Evolutionary conservation across 2,113 vertebrate species (phyloP).

Genomic region (Aspidoscelis tigris): DNA sequence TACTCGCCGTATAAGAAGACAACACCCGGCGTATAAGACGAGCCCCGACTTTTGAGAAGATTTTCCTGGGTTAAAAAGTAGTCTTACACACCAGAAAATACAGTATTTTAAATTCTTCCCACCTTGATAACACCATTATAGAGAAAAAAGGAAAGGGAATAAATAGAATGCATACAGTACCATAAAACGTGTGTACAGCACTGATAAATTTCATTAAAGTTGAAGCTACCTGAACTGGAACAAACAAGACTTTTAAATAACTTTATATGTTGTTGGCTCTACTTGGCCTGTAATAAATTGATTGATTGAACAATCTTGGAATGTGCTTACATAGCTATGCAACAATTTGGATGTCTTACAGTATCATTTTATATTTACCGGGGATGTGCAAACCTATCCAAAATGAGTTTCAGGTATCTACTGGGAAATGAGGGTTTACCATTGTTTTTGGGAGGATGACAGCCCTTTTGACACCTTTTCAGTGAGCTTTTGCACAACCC

Average conservation of each 20-base stretch:
- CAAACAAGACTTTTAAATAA: no score
- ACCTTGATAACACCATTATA: no score
- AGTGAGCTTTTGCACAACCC: no score
- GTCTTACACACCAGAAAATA: no score
- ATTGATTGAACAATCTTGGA: background rate
- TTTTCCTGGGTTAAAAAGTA: no score
- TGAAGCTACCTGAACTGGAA: background rate
- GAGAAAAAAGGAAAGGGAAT: background rate
- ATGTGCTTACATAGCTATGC: background rate
- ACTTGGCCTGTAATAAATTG: background rate
- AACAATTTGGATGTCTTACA: background rate
- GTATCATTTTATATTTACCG: background rate
- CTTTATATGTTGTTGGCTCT: no score
- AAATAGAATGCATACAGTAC: background rate
- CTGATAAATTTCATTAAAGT: background rate
- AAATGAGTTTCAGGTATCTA: background rate
- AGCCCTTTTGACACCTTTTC: no score
- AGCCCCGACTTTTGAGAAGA: no score
- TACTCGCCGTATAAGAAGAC: no score
- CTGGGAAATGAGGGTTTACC: no score
- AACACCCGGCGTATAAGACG: no score
- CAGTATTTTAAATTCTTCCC: constrained; percentile 1
- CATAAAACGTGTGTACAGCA: background rate
- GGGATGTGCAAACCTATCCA: background rate
- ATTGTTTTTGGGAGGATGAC: no score